Evolutionary conservation across 2,888 invertebrate genomes (phyloP).

Genomic region (Rhyacophila evoluta): DNA sequence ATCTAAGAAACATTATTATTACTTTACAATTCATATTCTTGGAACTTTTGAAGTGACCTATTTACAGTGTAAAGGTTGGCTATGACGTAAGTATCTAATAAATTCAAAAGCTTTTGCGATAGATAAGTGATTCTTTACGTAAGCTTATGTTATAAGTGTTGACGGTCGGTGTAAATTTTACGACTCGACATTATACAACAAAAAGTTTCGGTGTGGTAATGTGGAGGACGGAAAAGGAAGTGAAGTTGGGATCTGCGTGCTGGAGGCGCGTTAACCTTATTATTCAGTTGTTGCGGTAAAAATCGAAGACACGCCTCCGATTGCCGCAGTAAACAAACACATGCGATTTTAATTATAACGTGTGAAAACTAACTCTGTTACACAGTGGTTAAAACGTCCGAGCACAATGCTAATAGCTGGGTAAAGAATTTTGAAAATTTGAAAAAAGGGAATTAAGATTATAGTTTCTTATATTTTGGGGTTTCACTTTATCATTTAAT

Average conservation of each 20-base stretch:
- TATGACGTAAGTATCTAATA: neutral
- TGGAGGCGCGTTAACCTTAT: conserved; percentile 11
- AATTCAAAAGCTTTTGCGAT: neutral
- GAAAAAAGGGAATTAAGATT: too few species aligned
- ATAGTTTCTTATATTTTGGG: too few species aligned
- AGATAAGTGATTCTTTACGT: neutral
- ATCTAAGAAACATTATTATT: neutral
- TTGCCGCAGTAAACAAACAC: conserved; percentile 22
- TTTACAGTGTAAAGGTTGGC: neutral
- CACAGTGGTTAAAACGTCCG: neutral
- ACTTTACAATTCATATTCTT: too few species aligned
- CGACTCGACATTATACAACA: neutral
- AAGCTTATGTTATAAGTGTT: neutral
- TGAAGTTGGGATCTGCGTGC: conserved; percentile 12
- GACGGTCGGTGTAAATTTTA: neutral
- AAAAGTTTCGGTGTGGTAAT: neutral
- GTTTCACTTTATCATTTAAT: too few species aligned
- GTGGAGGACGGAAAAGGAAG: neutral
- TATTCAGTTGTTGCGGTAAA: conserved; percentile 22
- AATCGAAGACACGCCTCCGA: conserved; percentile 8
- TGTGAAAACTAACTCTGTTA: neutral
- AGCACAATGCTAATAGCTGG: too few species aligned
- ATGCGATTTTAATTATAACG: conserved; percentile 19
- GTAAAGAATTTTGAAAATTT: too few species aligned
- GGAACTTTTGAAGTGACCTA: too few species aligned